Conservation (phyloP, 2,888 invertebrate species). For the Tetramorium bicarinatum region DNA sequence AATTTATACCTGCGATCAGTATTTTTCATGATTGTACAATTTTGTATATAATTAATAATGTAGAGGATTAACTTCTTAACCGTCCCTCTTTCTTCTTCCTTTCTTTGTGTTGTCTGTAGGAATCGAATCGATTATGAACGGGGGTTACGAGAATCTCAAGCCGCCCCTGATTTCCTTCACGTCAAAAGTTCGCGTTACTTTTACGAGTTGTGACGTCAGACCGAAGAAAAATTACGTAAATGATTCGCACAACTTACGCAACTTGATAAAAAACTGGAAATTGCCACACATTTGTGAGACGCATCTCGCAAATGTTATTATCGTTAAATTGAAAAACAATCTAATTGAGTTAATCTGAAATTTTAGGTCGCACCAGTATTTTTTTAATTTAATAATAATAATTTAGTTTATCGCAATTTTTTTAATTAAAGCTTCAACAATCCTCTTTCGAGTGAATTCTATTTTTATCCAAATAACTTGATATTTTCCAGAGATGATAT, state of each 20-base stretch:
- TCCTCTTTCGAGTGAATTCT: background rate
- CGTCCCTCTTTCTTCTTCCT: background rate
- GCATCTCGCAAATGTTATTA: background rate
- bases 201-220: background rate
- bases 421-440: background rate
- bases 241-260: background rate
- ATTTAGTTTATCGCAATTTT: no score
- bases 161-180: background rate
- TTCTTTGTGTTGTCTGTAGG: background rate
- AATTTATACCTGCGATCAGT: background rate
- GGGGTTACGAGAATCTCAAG: background rate
- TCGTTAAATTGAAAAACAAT: slow-evolving; percentile 1
- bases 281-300: background rate
- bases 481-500: background rate
- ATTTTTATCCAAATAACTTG: background rate
- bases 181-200: background rate
- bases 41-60: background rate
- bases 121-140: no score
- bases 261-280: background rate
- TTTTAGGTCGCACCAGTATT: background rate
- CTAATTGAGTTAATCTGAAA: background rate
- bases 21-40: background rate
- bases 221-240: slow-evolving; percentile 4
- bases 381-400: background rate
- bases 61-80: background rate